phyloP scores from a whole-genome alignment of 2,113 vertebrate genomes.

The Tamias sibiricus region DNA sequence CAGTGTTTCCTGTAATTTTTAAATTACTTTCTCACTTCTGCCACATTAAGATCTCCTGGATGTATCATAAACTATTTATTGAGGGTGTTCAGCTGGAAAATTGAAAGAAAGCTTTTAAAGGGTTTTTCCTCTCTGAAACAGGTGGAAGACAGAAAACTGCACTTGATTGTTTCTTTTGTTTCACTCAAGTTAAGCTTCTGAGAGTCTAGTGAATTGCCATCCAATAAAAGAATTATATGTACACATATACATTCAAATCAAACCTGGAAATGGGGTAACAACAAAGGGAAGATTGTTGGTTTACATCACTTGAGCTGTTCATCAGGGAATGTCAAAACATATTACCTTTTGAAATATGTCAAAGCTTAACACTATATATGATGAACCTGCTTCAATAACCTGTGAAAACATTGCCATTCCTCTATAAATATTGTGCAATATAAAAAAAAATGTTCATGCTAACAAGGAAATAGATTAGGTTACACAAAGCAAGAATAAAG shows the following conservation, averaged over 20 bases:
- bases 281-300: neutral
- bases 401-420: constrained; percentile 8
- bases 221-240: constrained; percentile 14
- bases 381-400: constrained; percentile 48
- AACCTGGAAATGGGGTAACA: constrained; percentile 30
- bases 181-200: constrained; percentile 41
- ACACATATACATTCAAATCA: constrained; percentile 4
- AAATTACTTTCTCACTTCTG: constrained; percentile 70
- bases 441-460: constrained; percentile 46
- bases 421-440: constrained; percentile 64
- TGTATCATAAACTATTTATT: constrained; percentile 76
- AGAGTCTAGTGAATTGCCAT: constrained; percentile 31
- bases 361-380: constrained; percentile 8
- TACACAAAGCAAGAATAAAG: constrained; percentile 44
- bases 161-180: constrained; percentile 68
- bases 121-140: constrained; percentile 65
- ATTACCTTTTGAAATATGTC: constrained; percentile 65
- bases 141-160: constrained; percentile 56
- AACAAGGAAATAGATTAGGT: constrained; percentile 58
- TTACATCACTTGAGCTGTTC: constrained; percentile 46
- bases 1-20: constrained; percentile 71
- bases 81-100: constrained; percentile 75
- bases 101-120: constrained; percentile 73
- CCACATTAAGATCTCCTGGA: constrained; percentile 71
- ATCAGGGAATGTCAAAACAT: constrained; percentile 54